phyloP scores from a whole-genome alignment of 2,888 invertebrate genomes.

The Mythimna ferrago region DNA sequence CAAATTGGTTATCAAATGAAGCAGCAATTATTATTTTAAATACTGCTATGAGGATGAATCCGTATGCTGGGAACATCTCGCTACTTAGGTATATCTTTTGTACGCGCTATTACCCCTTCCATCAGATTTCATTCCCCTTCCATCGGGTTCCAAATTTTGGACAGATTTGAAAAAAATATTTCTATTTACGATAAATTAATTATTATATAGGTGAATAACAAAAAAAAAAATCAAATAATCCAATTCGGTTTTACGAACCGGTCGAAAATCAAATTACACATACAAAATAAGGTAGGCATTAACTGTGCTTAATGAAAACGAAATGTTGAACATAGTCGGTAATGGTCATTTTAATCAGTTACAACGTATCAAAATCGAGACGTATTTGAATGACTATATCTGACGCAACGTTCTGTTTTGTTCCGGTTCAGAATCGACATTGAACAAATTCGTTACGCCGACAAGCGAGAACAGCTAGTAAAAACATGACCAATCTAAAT shows the following conservation, averaged over 20 bases:
- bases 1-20: too few species aligned
- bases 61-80: too few species aligned
- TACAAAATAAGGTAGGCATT: constrained; percentile 12
- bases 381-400: constrained; percentile 66
- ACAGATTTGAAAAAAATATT: too few species aligned
- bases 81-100: too few species aligned
- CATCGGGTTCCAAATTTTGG: too few species aligned
- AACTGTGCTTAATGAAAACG: constrained; percentile 24
- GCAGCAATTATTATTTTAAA: too few species aligned
- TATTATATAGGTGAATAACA: too few species aligned
- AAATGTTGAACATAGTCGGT: constrained; percentile 43
- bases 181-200: too few species aligned
- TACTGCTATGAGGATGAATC: too few species aligned
- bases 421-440: constrained; percentile 76
- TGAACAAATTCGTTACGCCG: constrained; percentile 77
- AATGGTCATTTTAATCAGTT: constrained; percentile 53
- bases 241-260: not conserved
- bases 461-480: constrained; percentile 68
- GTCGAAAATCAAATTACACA: not conserved
- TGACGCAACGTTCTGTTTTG: constrained; percentile 72
- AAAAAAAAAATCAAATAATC: too few species aligned
- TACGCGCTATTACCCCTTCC: too few species aligned
- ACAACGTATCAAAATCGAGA: constrained; percentile 48
- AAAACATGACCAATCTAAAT: constrained; percentile 75
- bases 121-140: too few species aligned